Evolutionary conservation across 2,113 vertebrate species (phyloP).

Genomic region (Onychostruthus taczanowskii): DNA sequence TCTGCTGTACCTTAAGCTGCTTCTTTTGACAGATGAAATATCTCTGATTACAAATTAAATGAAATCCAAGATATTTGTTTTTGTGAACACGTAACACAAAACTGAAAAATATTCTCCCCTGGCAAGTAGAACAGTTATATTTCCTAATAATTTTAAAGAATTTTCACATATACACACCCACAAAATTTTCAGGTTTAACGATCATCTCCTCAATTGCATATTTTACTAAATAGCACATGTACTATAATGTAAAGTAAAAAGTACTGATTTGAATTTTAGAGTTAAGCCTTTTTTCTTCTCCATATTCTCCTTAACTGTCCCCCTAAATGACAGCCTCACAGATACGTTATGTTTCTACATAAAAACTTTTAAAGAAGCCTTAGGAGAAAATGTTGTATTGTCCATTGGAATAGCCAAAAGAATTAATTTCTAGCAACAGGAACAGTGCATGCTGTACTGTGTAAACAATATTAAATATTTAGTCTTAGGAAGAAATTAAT

Average conservation of each 20-base stretch:
- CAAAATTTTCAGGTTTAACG: background rate
- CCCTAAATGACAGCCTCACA: background rate
- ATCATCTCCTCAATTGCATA: background rate
- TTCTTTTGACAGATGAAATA: background rate
- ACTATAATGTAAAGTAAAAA: background rate
- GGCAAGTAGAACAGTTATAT: background rate
- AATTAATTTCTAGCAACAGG: background rate
- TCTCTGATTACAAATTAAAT: background rate
- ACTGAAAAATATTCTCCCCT: background rate
- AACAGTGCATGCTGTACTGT: background rate
- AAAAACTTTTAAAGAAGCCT: background rate
- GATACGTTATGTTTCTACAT: background rate
- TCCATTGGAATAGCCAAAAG: background rate
- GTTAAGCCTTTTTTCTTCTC: background rate
- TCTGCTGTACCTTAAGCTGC: background rate
- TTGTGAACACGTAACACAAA: background rate
- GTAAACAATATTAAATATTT: background rate
- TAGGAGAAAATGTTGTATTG: background rate
- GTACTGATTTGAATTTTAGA: background rate
- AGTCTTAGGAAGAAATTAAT: background rate
- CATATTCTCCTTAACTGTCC: background rate
- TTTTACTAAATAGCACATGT: background rate
- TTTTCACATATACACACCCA: background rate
- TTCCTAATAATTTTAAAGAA: background rate
- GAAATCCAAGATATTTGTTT: background rate